Conservation (phyloP, 2,888 invertebrate species). For the Oscheius sp. region DNA sequence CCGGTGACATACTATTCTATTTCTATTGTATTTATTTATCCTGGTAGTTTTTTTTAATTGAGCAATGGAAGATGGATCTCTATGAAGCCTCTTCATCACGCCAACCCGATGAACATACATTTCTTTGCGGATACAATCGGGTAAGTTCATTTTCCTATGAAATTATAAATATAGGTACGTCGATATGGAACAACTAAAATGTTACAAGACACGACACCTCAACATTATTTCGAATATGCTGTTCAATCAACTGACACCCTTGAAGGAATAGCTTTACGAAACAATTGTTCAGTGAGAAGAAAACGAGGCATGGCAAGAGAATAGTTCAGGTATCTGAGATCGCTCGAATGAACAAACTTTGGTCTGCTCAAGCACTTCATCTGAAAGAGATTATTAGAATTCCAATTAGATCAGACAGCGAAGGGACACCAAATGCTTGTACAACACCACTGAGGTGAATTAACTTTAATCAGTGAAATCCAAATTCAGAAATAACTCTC, state of each 20-base stretch:
- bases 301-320: neutral
- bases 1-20: neutral
- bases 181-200: constrained; percentile 53
- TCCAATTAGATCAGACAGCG: constrained; percentile 28
- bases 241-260: constrained; percentile 49
- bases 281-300: constrained; percentile 53
- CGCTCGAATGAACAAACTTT: constrained; percentile 53
- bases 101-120: constrained; percentile 55
- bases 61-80: constrained; percentile 27
- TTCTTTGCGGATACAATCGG: constrained; percentile 45
- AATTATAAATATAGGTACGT: constrained; percentile 40
- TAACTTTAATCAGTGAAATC: too few relatives aligned
- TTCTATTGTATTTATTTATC: neutral
- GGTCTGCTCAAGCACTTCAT: constrained; percentile 52
- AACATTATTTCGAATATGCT: constrained; percentile 38
- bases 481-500: too few relatives aligned
- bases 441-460: neutral
- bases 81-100: constrained; percentile 19
- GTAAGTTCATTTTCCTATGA: constrained; percentile 31
- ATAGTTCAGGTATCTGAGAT: constrained; percentile 56
- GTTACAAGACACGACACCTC: constrained; percentile 36
- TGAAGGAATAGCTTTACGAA: constrained; percentile 50
- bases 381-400: constrained; percentile 50
- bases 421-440: neutral
- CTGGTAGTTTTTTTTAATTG: too few relatives aligned